These are phyloP conservation scores for Venusia cambrica DNA, from an alignment of 2,888 invertebrate species.

Conservation along the genomic window DNA sequence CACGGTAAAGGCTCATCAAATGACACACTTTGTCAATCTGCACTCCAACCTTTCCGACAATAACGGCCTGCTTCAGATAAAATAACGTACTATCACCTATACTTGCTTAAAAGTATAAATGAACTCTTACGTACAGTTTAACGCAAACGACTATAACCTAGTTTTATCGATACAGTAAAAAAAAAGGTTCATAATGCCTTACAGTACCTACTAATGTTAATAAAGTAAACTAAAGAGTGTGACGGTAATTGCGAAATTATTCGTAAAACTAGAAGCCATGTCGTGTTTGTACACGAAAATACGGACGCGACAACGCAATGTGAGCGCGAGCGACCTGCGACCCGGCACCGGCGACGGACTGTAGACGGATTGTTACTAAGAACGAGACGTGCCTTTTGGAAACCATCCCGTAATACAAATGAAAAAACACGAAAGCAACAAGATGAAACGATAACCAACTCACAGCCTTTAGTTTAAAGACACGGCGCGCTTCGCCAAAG, in stretches of 20 bases:
- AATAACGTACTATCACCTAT: conserved; percentile 67
- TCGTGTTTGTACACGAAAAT: conserved; percentile 66
- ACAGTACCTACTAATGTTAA: conserved; percentile 69
- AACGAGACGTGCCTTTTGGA: conserved; percentile 77
- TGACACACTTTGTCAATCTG: conserved; percentile 49
- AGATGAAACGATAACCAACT: conserved; percentile 74
- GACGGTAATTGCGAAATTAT: conserved; percentile 68
- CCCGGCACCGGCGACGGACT: conserved; percentile 72
- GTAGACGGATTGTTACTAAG: conserved; percentile 76
- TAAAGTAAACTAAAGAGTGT: conserved; percentile 56
- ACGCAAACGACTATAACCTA: conserved; percentile 68
- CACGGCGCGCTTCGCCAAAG: conserved; percentile 56
- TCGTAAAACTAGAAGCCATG: conserved; percentile 70
- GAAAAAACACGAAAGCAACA: conserved; percentile 60
- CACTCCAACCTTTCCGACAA: conserved; percentile 66
- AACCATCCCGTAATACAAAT: conserved; percentile 57
- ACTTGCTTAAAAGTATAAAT: conserved; percentile 74
- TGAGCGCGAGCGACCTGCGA: conserved; percentile 46
- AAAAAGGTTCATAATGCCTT: conserved; percentile 53
- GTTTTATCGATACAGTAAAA: conserved; percentile 65
- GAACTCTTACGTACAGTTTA: conserved; percentile 69
- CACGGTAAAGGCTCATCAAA: conserved; percentile 47
- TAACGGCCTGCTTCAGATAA: conserved; percentile 72
- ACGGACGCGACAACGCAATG: conserved; percentile 66
- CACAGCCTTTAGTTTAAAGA: conserved; percentile 77